Evolutionary conservation across 2,113 vertebrate species (phyloP), one percentile per base, ranked within the genome.

Genomic region (Sarotherodon lohbergeri): DNA sequence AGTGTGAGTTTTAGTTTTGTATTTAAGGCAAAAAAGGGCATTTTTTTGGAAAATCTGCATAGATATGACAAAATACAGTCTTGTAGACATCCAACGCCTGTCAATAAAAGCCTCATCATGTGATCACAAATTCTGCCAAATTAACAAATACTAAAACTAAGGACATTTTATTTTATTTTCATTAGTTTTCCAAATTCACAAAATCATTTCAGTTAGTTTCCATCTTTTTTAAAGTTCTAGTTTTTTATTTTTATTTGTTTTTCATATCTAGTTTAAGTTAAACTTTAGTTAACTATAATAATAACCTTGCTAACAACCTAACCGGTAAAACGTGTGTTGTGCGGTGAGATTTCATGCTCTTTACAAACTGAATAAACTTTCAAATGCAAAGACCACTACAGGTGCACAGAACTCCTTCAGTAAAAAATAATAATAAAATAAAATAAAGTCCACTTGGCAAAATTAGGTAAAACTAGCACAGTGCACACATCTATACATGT

Each of bases 341-440:
- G 73, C 0, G 1, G 4, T 8, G 46, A 52, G 24, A 52, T 50
- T 78, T 78, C 27, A 78, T 0, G 11, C 2, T 19, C 32, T 78
- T 50, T 0, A 29, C 24, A 76, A 76, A 50, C 16, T 19, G 24
- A 8, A 50, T 29, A 76, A 50, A 50, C 14, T 11, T 76, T 11
- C 16, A 78, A 52, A 78, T 5, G 6, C 24, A 0, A 50, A 76
- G 71, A 50, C 24, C 9, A 3, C 6, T 12, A 50, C 27, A 78
- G 7, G 0, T 78, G 27, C 46, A 78, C 14, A 48, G 16, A 50
- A 50, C 14, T 32, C 43, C 43, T 29, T 76, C 71, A n/a, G 27
- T 19, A 17, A 76, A 66, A 36, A 12, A n/a, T 0, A 36, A 63
- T 11, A 8, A 32, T 7, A 50, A 76, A 76, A 6, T 6, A 12